Conservation (phyloP, 2,797 vertebrate species). For the Okamejei kenojei region DNA sequence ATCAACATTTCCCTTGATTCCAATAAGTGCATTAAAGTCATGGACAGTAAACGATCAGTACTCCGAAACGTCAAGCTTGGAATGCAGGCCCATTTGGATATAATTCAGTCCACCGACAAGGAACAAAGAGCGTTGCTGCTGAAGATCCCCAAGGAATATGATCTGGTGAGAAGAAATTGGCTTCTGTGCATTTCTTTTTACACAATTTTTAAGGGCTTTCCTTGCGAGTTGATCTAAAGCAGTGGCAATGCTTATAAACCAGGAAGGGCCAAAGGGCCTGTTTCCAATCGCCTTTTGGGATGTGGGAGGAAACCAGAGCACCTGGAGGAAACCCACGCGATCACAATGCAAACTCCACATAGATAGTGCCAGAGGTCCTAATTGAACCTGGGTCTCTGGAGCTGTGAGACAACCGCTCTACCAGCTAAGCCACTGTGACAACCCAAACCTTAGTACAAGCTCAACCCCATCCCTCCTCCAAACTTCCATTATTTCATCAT, state of each 20-base stretch:
- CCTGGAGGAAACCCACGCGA: too few species aligned
- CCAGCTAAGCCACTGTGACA: too few species aligned
- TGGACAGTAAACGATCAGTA: constrained; percentile 58
- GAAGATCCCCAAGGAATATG: constrained; percentile 83
- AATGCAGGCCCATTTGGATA: constrained; percentile 56
- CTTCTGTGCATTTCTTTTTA: not conserved
- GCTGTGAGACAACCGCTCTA: too few species aligned
- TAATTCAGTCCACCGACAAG: constrained; percentile 69
- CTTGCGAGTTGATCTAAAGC: too few species aligned
- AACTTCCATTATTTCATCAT: not conserved
- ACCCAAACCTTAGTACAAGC: too few species aligned
- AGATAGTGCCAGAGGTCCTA: too few species aligned
- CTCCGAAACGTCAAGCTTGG: constrained; percentile 66
- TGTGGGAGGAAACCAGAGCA: too few species aligned
- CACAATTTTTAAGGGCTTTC: not conserved
- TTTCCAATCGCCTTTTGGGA: too few species aligned
- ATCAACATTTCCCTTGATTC: constrained; percentile 68
- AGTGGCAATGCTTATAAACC: not conserved
- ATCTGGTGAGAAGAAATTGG: constrained; percentile 65
- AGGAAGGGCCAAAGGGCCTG: not conserved
- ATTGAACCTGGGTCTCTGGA: too few species aligned
- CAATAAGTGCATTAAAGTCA: constrained; percentile 64
- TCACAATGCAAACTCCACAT: too few species aligned
- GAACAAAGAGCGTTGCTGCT: constrained; percentile 67
- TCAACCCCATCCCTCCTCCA: too few species aligned